Evolutionary conservation across 2,113 vertebrate species (phyloP), one percentile per base, ranked within the genome.

Genomic region (Phocoena sinus): DNA sequence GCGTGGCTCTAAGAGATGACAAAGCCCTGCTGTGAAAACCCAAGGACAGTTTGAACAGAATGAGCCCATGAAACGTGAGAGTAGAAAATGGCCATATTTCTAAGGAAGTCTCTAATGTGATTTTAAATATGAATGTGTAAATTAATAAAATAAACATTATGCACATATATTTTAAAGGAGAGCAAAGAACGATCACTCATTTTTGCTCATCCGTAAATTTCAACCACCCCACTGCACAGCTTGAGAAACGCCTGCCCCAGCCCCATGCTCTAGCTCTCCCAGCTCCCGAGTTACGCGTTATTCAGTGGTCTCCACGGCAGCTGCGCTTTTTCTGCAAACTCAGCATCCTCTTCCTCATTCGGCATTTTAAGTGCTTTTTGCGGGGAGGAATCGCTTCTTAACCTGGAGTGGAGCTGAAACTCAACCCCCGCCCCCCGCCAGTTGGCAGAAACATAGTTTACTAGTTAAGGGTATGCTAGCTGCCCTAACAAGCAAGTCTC

Each of bases 221-320:
- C 20, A 1, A 26, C 81, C 26, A 0, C 28, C 67, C 14, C 58
- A 18, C 26, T 0, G 12, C 26, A 0, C 44, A 2, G 58, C 33
- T 2, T 50, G 80, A 18, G 41, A 56, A 25, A 15, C 3, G 33
- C 26, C 79, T 20, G 17, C 23, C 41, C 5, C 4, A 36, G 3
- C 38, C 4, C 4, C 38, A 38, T 0, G 13, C 18, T 44, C 6
- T 18, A 2, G 38, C 28, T 21, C 5, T 3, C 2, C 3, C 31
- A 1, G 28, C 62, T 5, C 13, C 18, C 0, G 20, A 8, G 71
- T 5, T 7, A 0, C 38, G 10, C 0, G 4, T 13, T 3, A 1
- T 31, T 50, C 36, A 10, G 20, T 3, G 12, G 50, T 23, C 62
- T 47, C 71, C 58, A n/a, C n/a, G 28, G 71, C 82, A 36, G 10